Evolutionary conservation across 35 echinoderm and acorn worm species (phyloP), one percentile per base, ranked within the genome.

Genomic region (Acanthaster planci): DNA sequence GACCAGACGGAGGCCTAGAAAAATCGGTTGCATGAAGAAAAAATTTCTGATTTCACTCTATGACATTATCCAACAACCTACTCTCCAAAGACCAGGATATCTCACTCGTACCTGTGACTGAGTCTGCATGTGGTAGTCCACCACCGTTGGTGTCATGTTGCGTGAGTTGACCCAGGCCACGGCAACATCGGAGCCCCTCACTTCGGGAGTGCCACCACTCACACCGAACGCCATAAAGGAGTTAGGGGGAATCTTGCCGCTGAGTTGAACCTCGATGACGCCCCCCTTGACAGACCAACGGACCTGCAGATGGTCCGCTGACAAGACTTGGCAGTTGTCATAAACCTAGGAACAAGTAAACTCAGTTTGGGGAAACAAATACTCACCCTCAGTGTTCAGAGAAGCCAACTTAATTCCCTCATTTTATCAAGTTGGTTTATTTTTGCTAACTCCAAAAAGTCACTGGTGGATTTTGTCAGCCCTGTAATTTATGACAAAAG

Each of bases 191-290:
- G 84, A 83, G 14, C 80, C 82, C 0, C 2, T 0, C 1, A 92
- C 88, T 5, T 16, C 4, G 22, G 80, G 84, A 2, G 44, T 18
- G 0, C 84, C 89, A 27, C 96, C 96, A 76, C 96, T 99, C 34
- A 94, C 57, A 32, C 96, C 96, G 77, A 99, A 93, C 10, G 92
- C 91, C 42, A 92, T 54, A 72, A 94, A 99, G 47, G 82, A 79
- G 56, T 79, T 75, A 1, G 31, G 40, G 9, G 67, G 53, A 0
- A 94, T 55, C 16, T 31, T 77, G 37, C 92, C 92, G 58, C 89
- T 78, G 7, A 99, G 60, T 38, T 68, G 39, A 12, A 99, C 68
- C 15, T 86, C 72, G 82, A 91, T 89, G 15, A 55, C 52, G 54
- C 32, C 75, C 19, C 85, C 75, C 16, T 88, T 75, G 0, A 99